These are phyloP conservation scores for Fregetta grallaria DNA, from an alignment of 2,113 vertebrate species.

Conservation along the genomic window DNA sequence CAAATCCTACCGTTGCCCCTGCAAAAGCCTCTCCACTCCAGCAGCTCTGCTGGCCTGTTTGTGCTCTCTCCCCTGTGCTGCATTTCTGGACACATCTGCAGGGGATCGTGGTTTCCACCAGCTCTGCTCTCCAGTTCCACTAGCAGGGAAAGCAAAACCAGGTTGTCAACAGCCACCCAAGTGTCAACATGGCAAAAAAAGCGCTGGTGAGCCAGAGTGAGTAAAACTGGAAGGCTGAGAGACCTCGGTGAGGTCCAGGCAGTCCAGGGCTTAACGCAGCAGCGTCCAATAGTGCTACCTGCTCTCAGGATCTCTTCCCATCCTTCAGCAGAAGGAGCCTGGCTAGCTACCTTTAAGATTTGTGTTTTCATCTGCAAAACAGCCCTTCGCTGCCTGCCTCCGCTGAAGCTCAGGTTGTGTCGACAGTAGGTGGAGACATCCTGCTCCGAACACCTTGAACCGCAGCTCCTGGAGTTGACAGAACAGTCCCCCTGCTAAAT, in stretches of 20 bases:
- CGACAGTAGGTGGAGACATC: neutral
- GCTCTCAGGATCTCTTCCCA: neutral
- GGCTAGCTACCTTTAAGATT: neutral
- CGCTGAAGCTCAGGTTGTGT: neutral
- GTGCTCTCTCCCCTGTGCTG: neutral
- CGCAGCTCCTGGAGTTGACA: neutral
- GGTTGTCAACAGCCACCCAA: neutral
- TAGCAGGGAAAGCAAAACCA: neutral
- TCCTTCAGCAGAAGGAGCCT: neutral
- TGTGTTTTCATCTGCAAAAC: neutral
- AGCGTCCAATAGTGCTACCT: accelerated
- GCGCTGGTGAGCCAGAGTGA: neutral
- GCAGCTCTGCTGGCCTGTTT: neutral
- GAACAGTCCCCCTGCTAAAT: neutral
- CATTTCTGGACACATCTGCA: neutral
- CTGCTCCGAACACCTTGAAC: neutral
- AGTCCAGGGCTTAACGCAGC: neutral
- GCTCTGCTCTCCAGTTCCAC: neutral
- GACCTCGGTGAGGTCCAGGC: neutral
- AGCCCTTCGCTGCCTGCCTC: neutral
- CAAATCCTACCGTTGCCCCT: neutral
- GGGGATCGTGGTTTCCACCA: neutral
- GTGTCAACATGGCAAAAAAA: neutral
- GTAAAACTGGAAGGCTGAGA: neutral
- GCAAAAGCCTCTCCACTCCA: neutral